Evolutionary conservation across 2,888 invertebrate species (phyloP).

Genomic region (Lepeophtheirus nordmannii): DNA sequence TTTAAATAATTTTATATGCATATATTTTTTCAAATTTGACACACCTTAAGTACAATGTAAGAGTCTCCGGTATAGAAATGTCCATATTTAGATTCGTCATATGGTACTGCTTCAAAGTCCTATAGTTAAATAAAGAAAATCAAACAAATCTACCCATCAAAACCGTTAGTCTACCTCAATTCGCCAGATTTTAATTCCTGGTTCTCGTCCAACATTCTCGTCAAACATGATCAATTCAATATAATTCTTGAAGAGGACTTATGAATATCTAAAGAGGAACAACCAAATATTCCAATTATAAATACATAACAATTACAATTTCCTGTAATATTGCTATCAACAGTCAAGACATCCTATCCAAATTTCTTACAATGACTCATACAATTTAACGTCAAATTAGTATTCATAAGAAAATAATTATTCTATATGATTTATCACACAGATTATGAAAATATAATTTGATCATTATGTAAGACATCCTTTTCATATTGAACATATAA

Average conservation of each 20-base stretch:
- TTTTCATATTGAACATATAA: no score
- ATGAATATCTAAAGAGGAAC: no score
- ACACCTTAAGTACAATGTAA: constrained; percentile 53
- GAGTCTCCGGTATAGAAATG: constrained; percentile 75
- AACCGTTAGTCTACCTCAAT: constrained; percentile 25
- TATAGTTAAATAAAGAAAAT: constrained; percentile 36
- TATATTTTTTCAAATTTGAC: no score
- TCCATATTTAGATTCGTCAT: constrained; percentile 54
- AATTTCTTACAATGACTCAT: no score
- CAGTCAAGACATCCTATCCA: not conserved
- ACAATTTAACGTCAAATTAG: no score
- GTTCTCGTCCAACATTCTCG: constrained; percentile 25
- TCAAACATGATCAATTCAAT: constrained; percentile 6
- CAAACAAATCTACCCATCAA: not conserved
- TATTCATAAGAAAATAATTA: no score
- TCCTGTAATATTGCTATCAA: not conserved
- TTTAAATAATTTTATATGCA: no score
- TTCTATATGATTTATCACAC: no score
- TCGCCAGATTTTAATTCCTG: constrained; percentile 27
- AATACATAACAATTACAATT: not conserved
- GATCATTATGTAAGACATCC: no score
- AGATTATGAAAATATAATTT: no score
- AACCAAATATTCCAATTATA: not conserved
- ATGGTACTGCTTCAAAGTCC: constrained; percentile 61
- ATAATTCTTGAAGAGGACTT: no score